Base-by-base conservation (phyloP, 2,113 vertebrate species). In the Furnarius figulus region DNA sequence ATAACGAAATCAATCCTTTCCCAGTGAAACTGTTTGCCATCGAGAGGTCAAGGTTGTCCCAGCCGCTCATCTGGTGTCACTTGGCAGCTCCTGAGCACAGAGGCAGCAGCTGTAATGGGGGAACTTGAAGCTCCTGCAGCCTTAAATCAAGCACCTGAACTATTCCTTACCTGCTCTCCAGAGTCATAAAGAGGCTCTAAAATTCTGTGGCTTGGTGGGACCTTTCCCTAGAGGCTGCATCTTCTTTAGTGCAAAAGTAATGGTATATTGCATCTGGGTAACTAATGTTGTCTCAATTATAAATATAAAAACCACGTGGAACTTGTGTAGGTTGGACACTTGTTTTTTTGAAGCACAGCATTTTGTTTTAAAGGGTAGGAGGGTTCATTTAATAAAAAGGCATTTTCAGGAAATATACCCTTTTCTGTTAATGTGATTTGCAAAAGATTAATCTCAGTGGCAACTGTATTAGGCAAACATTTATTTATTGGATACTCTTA, bases 261-360 rank as follows among this genome's bases (percentile, higher is more conserved):
- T 23, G 8, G 47, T 35, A 8, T 3, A 37, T 33, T 72, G 59
- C 12, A 20, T 66, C n/a, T 62, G n/a, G 14, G 3, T 74, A 86
- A 40, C 22, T 62, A 58, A 31, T n/a, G 15, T 46, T 71, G 12
- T 13, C 63, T 31, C 53, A 40, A 35, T 70, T 85, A 42, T 31
- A 55, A 79, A 59, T 49, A 53, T 1, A 62, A 71, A 89, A 77
- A 27, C 0, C 33, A 67, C 28, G 13, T 0, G 0, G 12, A 85
- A 55, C 24, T 71, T 46, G 4, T 3, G 0, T 16, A 21, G 62
- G 21, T 53, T 66, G 15, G 46, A 35, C 49, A 61, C 21, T 27
- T 40, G 11, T 40, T 0, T 3, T 31, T 92, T 87, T 74, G 11
- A 27, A 74, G 30, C 3, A 73, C 47, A 79, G 44, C 3, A 22